Conservation (phyloP, 2,797 vertebrate genomes). For the Pangasius krempfi region DNA sequence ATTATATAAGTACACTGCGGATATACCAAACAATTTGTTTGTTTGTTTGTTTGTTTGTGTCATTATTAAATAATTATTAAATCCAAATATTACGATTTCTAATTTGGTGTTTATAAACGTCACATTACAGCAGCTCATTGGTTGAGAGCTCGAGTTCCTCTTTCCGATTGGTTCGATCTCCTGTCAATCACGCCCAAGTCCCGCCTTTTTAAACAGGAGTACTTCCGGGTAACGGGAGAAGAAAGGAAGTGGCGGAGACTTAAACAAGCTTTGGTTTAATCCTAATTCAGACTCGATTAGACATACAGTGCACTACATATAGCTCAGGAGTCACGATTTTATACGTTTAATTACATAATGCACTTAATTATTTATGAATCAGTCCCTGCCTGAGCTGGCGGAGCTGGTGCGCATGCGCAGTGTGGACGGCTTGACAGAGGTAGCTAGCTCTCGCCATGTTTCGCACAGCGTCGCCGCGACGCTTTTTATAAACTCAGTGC, state of each 20-base stretch:
- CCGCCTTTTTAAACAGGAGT: conserved; percentile 21
- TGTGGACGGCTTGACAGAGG: background rate
- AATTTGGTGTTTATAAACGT: background rate
- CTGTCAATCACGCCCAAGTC: background rate
- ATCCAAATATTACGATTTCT: background rate
- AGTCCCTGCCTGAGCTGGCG: background rate
- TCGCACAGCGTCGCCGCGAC: conserved; percentile 72
- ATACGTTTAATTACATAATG: no score
- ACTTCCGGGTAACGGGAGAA: conserved; percentile 70
- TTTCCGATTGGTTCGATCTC: background rate
- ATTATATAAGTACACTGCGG: background rate
- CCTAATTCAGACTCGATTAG: background rate
- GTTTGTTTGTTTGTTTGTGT: background rate
- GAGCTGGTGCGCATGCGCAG: conserved; percentile 20
- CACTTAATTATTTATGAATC: background rate
- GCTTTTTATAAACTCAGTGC: conserved; percentile 65
- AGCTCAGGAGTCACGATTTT: background rate
- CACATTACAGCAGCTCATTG: background rate
- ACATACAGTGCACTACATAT: background rate
- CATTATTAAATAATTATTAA: background rate
- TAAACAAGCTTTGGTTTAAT: background rate
- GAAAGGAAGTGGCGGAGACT: conserved; percentile 28
- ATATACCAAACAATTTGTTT: background rate
- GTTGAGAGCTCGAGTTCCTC: background rate
- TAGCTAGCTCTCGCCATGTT: conserved; percentile 71